These are phyloP conservation scores for Geophilus truncorum DNA, from an alignment of 2,888 invertebrate species.

Conservation along the genomic window DNA sequence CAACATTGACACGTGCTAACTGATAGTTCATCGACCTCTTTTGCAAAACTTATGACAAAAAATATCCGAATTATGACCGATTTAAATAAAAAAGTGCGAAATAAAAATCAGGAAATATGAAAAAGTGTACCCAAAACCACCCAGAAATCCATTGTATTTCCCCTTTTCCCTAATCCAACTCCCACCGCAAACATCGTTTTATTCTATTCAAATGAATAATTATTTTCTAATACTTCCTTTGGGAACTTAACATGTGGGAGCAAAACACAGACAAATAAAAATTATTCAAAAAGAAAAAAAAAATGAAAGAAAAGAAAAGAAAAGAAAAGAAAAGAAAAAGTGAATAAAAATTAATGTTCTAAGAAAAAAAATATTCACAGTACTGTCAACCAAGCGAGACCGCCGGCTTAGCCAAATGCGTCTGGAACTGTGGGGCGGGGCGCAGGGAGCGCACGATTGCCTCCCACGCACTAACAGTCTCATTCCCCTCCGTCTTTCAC, in stretches of 20 bases:
- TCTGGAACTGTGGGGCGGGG: conserved; percentile 21
- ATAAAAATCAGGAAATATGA: neutral
- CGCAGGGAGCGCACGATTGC: conserved; percentile 10
- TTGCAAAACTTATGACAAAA: neutral
- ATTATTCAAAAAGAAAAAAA: too few species aligned
- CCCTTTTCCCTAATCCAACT: neutral
- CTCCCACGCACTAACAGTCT: conserved; percentile 14
- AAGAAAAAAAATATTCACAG: conserved; percentile 1
- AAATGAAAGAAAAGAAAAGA: neutral
- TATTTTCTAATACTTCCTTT: neutral
- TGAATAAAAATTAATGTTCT: conserved; percentile 1
- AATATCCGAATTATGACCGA: too few species aligned
- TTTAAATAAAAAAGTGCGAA: too few species aligned
- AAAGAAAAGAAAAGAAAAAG: neutral
- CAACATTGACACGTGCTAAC: conserved; percentile 13
- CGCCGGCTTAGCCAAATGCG: conserved; percentile 8
- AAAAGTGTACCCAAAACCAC: neutral
- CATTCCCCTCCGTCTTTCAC: neutral
- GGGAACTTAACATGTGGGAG: neutral
- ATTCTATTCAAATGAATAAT: conserved; percentile 3
- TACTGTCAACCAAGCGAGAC: conserved; percentile 7
- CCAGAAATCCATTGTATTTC: neutral
- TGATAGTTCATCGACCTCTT: conserved; percentile 8
- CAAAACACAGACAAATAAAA: neutral
- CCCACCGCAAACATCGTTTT: neutral